Percentiles rank a stretch among this genome's conserved stretches.
Evolutionary conservation across 1,140 invertebrate genomes (phyloP).

Genomic region (Drosophila seguyi): DNA sequence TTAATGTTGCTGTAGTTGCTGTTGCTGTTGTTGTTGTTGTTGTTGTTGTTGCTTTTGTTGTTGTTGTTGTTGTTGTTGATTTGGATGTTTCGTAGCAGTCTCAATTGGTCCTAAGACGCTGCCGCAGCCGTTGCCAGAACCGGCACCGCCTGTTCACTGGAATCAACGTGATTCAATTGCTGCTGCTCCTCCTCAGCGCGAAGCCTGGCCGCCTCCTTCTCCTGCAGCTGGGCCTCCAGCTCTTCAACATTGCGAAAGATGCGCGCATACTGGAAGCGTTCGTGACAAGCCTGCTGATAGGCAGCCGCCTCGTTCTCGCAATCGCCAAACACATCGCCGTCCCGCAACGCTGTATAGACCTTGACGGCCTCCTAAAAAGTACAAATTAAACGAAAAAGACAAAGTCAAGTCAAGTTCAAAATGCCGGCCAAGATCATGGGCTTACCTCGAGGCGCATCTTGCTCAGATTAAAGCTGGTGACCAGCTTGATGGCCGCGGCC

Average conservation of each 20-base stretch:
- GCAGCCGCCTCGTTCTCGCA: constrained; percentile 89
- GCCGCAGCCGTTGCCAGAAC: constrained; percentile 43
- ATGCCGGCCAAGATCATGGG: background rate
- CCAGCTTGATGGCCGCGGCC: constrained; percentile 73
- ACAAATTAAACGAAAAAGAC: constrained; percentile 47
- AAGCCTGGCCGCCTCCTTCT: constrained; percentile 70
- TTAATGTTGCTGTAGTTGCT: constrained; percentile 30
- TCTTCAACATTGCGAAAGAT: constrained; percentile 87
- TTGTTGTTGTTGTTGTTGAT: constrained; percentile 27
- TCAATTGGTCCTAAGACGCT: constrained; percentile 65
- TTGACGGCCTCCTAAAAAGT: constrained; percentile 89
- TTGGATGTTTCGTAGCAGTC: constrained; percentile 47
- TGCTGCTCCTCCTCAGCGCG: constrained; percentile 73
- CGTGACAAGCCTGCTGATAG: constrained; percentile 90
- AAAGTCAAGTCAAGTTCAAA: background rate
- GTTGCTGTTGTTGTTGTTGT: constrained; percentile 39
- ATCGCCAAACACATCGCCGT: constrained; percentile 87
- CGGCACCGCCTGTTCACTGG: constrained; percentile 46
- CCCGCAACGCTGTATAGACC: constrained; percentile 90
- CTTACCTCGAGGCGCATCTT: constrained; percentile 77
- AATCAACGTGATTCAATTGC: constrained; percentile 72
- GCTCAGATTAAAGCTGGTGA: constrained; percentile 69
- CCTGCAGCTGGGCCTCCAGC: constrained; percentile 72
- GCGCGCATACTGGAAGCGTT: constrained; percentile 90
- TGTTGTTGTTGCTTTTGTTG: constrained; percentile 25